These are phyloP conservation scores for Urocynchramus pylzowi DNA, from an alignment of 2,113 vertebrate species.

Conservation along the genomic window DNA sequence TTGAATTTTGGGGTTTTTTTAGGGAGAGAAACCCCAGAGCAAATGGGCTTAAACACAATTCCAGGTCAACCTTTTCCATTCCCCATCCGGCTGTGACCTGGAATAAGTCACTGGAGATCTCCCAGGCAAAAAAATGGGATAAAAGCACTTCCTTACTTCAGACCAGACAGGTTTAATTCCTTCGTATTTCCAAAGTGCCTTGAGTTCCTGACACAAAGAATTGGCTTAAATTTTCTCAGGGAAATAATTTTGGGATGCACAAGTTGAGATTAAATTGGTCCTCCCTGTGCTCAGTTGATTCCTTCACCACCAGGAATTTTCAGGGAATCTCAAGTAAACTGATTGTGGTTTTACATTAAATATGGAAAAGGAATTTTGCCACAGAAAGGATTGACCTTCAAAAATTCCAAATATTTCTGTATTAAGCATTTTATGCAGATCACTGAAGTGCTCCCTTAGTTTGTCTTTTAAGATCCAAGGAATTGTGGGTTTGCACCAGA, in stretches of 20 bases:
- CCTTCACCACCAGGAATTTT: background rate
- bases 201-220: background rate
- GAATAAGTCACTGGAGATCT: background rate
- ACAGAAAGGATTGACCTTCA: too few relatives aligned
- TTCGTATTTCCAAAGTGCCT: background rate
- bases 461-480: background rate
- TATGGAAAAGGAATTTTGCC: background rate
- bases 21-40: background rate
- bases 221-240: background rate
- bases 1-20: background rate
- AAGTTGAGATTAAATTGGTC: background rate
- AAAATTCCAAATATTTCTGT: too few relatives aligned
- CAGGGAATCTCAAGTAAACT: background rate
- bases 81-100: accelerated
- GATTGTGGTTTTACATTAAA: background rate
- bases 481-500: background rate
- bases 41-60: background rate
- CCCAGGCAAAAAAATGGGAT: background rate
- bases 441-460: background rate
- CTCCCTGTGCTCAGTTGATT: background rate
- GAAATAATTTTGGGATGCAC: background rate
- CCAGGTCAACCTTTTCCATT: background rate
- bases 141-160: background rate
- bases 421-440: background rate
- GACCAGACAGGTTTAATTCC: background rate